Evolutionary conservation across 2,888 invertebrate genomes (phyloP), one percentile per base, ranked within the genome.

Genomic region (Pecten maximus): DNA sequence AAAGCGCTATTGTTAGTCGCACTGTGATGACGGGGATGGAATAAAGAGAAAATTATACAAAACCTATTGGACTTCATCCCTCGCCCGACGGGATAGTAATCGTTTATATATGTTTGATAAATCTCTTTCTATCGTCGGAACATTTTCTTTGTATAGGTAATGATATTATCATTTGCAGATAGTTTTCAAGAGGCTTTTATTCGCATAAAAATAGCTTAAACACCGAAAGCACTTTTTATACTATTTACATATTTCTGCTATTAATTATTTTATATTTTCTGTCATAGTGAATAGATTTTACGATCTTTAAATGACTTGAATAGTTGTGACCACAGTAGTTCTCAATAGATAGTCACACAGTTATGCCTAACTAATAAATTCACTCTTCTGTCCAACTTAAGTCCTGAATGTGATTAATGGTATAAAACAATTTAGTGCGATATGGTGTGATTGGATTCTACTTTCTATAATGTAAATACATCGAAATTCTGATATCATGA

Each of bases 21-120:
- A 0, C 54, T 54, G 54, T 6, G 54, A 23, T 23, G 48, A 48
- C 48, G 19, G 48, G n/a, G 23, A 19, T 23, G 54, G 23, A 2
- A 54, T 74, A 74, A 74, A 74, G 74, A 74, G 74, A 74, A 74
- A 74, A 74, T 74, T 74, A 74, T 74, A 74, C 74, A 74, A 35
- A 74, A 74, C 28, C 28, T 74, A 35, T 74, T 74, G 1, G 74
- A 74, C 35, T 74, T 23, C 74, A 28, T 6, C 60, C 60, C 10
- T 74, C 74, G 28, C 74, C 23, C 19, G 28, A 74, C 74, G 35
- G 35, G 35, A 74, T 35, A 10, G 74, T 35, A 74, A 74, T 74
- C 74, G 28, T 74, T 74, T 74, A 74, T 74, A 35, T 8, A 28
- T 74, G 35, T 74, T 74, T 74, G 35, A 74, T 74, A 74, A 74